A percentile compares a stretch with the other conserved stretches of the same genome.
phyloP scores from a whole-genome alignment of 2,113 vertebrate genomes.

The Dermatemys mawii region DNA sequence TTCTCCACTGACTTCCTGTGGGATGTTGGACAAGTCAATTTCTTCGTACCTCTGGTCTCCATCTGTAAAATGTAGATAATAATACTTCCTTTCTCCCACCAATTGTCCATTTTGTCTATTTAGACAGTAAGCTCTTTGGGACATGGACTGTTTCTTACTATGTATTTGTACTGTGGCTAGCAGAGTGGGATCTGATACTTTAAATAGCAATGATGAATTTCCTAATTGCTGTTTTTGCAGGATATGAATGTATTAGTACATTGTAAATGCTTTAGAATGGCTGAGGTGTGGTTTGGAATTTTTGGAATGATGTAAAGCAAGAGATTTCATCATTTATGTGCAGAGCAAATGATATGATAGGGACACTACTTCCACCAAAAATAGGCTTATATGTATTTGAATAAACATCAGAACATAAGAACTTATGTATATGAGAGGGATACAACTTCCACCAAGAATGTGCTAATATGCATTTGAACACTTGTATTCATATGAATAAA shows the following conservation, averaged over 20 bases:
- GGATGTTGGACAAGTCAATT: neutral
- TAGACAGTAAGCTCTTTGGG: neutral
- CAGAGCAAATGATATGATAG: neutral
- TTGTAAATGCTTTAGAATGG: neutral
- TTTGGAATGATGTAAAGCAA: neutral
- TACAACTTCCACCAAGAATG: neutral
- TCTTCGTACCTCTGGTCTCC: neutral
- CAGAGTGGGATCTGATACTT: neutral
- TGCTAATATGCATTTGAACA: neutral
- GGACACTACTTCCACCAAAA: neutral
- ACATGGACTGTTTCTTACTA: neutral
- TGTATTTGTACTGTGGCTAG: neutral
- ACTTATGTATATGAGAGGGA: no score
- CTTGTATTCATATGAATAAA: neutral
- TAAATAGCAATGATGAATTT: neutral
- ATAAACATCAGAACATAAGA: neutral
- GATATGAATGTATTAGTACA: neutral
- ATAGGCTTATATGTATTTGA: neutral
- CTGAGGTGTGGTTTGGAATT: neutral
- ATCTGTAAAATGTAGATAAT: neutral
- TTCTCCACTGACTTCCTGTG: neutral
- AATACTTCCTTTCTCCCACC: neutral
- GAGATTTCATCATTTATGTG: rapidly evolving
- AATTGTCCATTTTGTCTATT: neutral
- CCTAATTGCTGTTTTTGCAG: neutral